Evolutionary conservation across 53 echinoderm and acorn worm genomes (phyloP), one percentile per base, ranked within the genome.

Genomic region (Holothuria leucospilota): DNA sequence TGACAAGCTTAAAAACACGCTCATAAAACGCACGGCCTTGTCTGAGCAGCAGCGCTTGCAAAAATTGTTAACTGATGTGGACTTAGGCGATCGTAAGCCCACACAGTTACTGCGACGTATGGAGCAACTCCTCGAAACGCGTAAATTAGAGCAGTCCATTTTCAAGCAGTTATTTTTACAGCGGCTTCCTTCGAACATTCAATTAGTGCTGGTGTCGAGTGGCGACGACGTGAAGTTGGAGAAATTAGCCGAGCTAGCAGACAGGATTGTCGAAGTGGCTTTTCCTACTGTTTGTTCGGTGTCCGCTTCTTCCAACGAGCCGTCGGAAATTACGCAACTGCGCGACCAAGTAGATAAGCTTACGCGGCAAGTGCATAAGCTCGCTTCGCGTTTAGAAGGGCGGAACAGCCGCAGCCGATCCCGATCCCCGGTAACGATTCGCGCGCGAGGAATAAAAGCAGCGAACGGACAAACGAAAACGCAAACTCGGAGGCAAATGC

Each of bases 1-100:
- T 25, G 34, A 40, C 2, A 79, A 18, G 25, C 52, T 53, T 20
- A 79, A 79, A 25, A 25, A 27, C 0, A 30, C 11, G 25, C 59
- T 79, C 0, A 26, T 79, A 15, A 14, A 21, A 8, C 80, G 60
- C 38, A 78, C 85, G 18, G 63, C 38, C 1, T 14, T 18, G 8
- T 88, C 88, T 13, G 88, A 88, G 39, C 82, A 82, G 24, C 68
- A 81, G 21, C 78, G 87, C 24, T 56, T 77, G 14, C 68, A 87
- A 8, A 64, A 78, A 42, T 51, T 87, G 28, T 38, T 88, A 4
- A 71, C 34, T 34, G 34, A 34, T 0, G 74, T 74, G 60, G 75
- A 86, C 40, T 34, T 73, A 20, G 85, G 51, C 13, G 28, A 63
- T 26, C 4, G 63, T 16, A 63, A 40, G 21, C 84, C 64, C 13